phyloP scores from a whole-genome alignment of 1,140 invertebrate genomes.

The Euura saliciscinereae region DNA sequence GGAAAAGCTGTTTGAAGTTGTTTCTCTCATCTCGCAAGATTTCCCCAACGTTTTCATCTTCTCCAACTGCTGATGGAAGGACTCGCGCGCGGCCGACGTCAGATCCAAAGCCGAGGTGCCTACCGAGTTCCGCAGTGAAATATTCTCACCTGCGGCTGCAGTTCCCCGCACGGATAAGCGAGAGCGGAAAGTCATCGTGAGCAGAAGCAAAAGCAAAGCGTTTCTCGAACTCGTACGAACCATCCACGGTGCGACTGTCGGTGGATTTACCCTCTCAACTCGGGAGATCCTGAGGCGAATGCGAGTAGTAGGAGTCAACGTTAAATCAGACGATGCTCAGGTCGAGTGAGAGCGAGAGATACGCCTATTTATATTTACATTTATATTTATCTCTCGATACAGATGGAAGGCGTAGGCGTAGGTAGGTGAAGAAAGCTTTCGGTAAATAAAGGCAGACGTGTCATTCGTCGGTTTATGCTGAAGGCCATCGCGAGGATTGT shows the following conservation, averaged over 20 bases:
- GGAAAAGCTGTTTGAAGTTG: background rate
- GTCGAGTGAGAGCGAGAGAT: no score
- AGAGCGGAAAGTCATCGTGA: no score
- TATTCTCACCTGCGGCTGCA: no score
- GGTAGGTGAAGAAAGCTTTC: background rate
- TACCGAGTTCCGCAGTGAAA: no score
- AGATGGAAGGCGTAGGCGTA: background rate
- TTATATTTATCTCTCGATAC: background rate
- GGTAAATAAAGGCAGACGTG: background rate
- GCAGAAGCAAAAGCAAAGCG: no score
- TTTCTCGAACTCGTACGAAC: no score
- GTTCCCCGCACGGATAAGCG: no score
- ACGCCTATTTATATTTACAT: background rate
- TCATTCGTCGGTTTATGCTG: background rate
- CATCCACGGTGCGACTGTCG: no score
- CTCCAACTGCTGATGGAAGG: no score
- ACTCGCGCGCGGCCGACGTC: no score
- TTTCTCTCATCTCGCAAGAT: slow-evolving; percentile 42
- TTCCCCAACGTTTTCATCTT: slow-evolving; percentile 38
- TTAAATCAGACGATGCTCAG: background rate
- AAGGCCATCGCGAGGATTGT: slow-evolving; percentile 23
- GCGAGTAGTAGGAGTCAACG: background rate
- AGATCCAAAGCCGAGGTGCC: no score
- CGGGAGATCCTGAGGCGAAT: background rate
- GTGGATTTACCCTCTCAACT: no score